Conservation (phyloP, 2,888 invertebrate species). For the Drosophila stalkeri region DNA sequence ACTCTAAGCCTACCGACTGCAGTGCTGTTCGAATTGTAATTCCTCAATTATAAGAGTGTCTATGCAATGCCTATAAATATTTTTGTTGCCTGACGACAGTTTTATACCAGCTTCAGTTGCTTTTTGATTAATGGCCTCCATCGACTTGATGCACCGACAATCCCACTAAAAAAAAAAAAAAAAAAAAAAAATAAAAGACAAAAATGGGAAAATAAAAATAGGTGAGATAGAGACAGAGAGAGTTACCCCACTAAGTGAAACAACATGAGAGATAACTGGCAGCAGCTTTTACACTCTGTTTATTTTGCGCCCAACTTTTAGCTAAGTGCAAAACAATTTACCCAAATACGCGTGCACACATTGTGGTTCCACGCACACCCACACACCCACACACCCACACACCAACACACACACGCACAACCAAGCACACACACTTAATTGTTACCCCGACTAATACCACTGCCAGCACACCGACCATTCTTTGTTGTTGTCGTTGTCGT, state of each 20-base stretch:
- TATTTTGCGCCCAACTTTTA: conserved; percentile 71
- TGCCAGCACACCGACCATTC: conserved; percentile 14
- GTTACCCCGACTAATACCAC: conserved; percentile 59
- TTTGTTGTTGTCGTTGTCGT: conserved; percentile 38
- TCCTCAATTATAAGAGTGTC: conserved; percentile 77
- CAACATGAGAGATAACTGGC: conserved; percentile 66
- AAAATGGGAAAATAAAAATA: not conserved
- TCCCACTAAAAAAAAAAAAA: conserved; percentile 23
- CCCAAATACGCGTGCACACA: conserved; percentile 64
- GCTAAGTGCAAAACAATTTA: conserved; percentile 82
- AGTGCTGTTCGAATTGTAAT: conserved; percentile 72
- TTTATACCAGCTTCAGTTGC: conserved; percentile 45
- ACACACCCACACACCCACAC: conserved; percentile 15
- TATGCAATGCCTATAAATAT: conserved; percentile 61
- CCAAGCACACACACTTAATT: conserved; percentile 62
- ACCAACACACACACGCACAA: conserved; percentile 11
- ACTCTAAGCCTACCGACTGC: conserved; percentile 31
- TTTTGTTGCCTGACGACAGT: conserved; percentile 53
- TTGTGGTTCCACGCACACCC: conserved; percentile 27
- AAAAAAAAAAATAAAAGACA: not conserved
- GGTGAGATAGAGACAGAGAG: not conserved
- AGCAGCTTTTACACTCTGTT: conserved; percentile 65
- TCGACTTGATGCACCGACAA: conserved; percentile 48
- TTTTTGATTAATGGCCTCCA: conserved; percentile 69
- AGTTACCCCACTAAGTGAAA: conserved; percentile 61